Conservation (phyloP, 1,140 invertebrate genomes). For the Monomorium pharaonis region DNA sequence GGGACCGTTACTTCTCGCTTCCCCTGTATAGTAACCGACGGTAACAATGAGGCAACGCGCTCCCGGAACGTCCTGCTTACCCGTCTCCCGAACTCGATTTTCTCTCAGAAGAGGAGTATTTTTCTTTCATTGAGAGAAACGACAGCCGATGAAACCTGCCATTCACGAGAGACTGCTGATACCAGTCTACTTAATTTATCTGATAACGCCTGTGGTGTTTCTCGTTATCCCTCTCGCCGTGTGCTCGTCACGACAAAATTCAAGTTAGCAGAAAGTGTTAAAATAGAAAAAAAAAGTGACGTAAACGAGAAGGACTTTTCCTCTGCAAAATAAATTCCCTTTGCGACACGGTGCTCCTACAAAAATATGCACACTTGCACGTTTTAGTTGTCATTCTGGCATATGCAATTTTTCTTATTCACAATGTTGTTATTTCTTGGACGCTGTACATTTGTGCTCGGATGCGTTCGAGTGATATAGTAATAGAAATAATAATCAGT, state of each 20-base stretch:
- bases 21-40: slow-evolving; percentile 57
- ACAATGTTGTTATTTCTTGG: not conserved
- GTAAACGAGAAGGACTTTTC: not conserved
- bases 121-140: slow-evolving; percentile 47
- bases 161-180: slow-evolving; percentile 11
- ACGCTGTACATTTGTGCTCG: not conserved
- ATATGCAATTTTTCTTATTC: not conserved
- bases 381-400: not conserved
- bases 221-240: not conserved
- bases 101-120: slow-evolving; percentile 41
- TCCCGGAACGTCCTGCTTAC: slow-evolving; percentile 44
- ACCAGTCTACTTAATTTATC: slow-evolving; percentile 34
- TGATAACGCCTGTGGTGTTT: not conserved
- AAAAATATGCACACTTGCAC: not conserved
- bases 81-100: slow-evolving; percentile 65
- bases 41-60: slow-evolving; percentile 67
- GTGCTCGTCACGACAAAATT: no score
- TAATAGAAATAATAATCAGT: not conserved
- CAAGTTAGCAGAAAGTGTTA: not conserved
- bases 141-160: slow-evolving; percentile 23
- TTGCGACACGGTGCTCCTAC: not conserved
- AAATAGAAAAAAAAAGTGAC: not conserved
- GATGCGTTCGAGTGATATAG: not conserved
- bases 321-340: not conserved
- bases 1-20: slow-evolving; percentile 78